phyloP scores from a whole-genome alignment of 2,113 vertebrate species.

The Thalassoma bifasciatum region DNA sequence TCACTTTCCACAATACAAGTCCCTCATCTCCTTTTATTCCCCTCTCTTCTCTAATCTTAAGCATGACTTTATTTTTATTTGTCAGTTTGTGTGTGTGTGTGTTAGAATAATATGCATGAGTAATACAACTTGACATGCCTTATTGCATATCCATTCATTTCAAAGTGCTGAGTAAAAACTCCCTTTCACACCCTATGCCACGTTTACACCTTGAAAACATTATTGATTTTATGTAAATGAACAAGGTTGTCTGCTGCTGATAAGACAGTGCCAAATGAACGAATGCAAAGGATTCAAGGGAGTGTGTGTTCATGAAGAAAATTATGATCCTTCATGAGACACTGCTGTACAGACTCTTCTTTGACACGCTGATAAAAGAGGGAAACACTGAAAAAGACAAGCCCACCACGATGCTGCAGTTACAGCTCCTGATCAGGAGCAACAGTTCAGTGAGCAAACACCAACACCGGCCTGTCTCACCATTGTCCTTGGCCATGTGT shows the following conservation, averaged over 20 bases:
- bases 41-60: constrained; percentile 45
- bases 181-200: constrained; percentile 17
- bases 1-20: constrained; percentile 37
- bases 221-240: constrained; percentile 57
- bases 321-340: constrained; percentile 25
- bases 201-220: constrained; percentile 17
- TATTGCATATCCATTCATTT: constrained; percentile 41
- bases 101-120: constrained; percentile 33
- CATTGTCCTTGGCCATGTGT: constrained; percentile 48
- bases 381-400: not conserved
- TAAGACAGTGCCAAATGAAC: constrained; percentile 42
- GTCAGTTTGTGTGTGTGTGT: no score
- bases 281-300: constrained; percentile 16
- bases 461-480: constrained; percentile 21
- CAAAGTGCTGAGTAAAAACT: constrained; percentile 26
- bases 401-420: not conserved
- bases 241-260: constrained; percentile 32
- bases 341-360: not conserved
- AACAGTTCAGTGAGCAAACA: constrained; percentile 18
- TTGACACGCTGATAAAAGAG: constrained; percentile 15
- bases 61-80: constrained; percentile 36
- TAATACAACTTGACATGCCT: constrained; percentile 25
- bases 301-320: constrained; percentile 16
- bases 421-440: not conserved
- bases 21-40: constrained; percentile 44